phyloP scores from a whole-genome alignment of 2,113 vertebrate genomes.

The Anguilla japonica region DNA sequence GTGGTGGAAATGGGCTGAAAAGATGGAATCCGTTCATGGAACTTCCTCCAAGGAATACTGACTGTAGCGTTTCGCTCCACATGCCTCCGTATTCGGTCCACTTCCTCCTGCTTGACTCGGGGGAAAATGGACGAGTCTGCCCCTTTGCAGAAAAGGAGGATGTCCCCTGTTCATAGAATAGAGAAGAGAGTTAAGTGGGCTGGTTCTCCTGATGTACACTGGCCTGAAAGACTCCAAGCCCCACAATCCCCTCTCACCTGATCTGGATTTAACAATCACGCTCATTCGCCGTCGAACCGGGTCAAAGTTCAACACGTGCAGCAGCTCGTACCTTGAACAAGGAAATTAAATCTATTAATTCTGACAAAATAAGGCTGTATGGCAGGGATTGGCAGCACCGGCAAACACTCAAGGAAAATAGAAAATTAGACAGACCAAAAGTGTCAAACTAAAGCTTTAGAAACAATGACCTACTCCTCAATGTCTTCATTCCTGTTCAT shows the following conservation, averaged over 20 bases:
- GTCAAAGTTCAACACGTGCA: constrained; percentile 93
- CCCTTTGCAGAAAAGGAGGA: constrained; percentile 93
- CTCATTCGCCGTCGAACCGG: constrained; percentile 94
- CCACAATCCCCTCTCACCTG: constrained; percentile 67
- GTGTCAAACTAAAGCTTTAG: no score
- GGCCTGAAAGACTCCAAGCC: neutral
- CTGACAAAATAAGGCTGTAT: neutral
- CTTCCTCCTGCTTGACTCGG: constrained; percentile 82
- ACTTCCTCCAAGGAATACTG: constrained; percentile 33
- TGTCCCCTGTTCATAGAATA: constrained; percentile 74
- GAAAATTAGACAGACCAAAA: neutral
- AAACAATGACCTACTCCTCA: constrained; percentile 82
- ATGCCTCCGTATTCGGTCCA: constrained; percentile 81
- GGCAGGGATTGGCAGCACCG: neutral
- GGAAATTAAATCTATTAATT: constrained; percentile 5
- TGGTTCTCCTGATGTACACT: no score
- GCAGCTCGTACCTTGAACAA: constrained; percentile 81
- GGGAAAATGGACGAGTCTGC: constrained; percentile 94
- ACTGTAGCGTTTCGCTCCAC: constrained; percentile 92
- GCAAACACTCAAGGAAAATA: neutral
- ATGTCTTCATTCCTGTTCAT: constrained; percentile 83
- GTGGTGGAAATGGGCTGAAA: neutral
- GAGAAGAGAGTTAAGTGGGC: neutral
- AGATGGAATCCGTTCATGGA: neutral
- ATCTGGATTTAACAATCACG: constrained; percentile 81